A percentile compares a stretch with the other conserved stretches of the same genome.
Conservation (phyloP, 2,888 invertebrate genomes). For the Boloria euphrosyne region DNA sequence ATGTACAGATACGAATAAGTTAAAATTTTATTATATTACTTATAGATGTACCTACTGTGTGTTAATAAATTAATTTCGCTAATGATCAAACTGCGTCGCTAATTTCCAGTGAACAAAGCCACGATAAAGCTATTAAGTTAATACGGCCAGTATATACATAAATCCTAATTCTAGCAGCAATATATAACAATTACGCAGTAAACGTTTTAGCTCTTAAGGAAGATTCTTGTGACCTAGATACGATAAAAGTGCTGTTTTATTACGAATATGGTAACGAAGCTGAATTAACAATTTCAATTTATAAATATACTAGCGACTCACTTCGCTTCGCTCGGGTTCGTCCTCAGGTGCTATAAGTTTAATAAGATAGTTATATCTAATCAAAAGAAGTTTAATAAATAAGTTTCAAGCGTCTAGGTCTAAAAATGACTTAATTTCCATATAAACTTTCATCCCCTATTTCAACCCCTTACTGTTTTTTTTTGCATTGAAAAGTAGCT, state of each 20-base stretch:
- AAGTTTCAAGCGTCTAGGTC: too few relatives aligned
- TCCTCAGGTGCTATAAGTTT: too few relatives aligned
- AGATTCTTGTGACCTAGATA: slow-evolving; percentile 58
- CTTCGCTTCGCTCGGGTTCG: too few relatives aligned
- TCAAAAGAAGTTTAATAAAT: too few relatives aligned
- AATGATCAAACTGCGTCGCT: slow-evolving; percentile 8
- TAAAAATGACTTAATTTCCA: too few relatives aligned
- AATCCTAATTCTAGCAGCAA: slow-evolving; percentile 40
- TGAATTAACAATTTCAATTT: slow-evolving; percentile 27
- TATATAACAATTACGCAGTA: slow-evolving; percentile 42
- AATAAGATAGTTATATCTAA: too few relatives aligned
- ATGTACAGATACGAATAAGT: too few relatives aligned
- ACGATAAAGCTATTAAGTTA: slow-evolving; percentile 34
- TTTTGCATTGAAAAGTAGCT: too few relatives aligned
- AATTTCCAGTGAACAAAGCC: slow-evolving; percentile 20
- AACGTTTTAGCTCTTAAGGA: slow-evolving; percentile 43
- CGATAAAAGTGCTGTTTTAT: slow-evolving; percentile 22
- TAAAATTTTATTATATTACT: too few relatives aligned
- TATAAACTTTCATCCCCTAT: too few relatives aligned
- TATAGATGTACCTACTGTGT: neutral
- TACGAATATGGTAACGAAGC: slow-evolving; percentile 19
- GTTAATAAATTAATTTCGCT: slow-evolving; percentile 3
- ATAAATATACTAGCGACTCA: too few relatives aligned
- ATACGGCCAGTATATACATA: slow-evolving; percentile 35
- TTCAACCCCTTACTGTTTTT: too few relatives aligned